Conservation (phyloP, 2,797 vertebrate species). For the Hoplostethus atlanticus region DNA sequence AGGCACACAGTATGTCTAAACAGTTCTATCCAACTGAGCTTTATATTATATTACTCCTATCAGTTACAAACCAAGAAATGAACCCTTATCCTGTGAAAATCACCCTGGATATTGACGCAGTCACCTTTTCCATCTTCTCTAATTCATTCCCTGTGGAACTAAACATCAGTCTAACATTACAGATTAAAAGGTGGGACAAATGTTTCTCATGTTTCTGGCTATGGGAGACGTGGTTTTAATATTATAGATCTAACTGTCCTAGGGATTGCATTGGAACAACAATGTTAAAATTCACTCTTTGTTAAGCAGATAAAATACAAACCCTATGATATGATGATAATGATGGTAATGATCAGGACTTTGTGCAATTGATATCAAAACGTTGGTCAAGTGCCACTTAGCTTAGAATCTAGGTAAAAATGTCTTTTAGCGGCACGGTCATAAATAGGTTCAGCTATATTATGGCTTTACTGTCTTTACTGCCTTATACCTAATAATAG, state of each 20-base stretch:
- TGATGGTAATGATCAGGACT: conserved; percentile 7
- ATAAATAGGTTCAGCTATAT: conserved; percentile 64
- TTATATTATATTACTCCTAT: too few species aligned
- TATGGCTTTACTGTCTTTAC: conserved; percentile 77
- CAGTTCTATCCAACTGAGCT: too few species aligned
- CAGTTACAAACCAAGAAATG: not conserved
- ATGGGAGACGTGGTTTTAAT: not conserved
- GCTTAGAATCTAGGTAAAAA: conserved; percentile 54
- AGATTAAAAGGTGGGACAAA: not conserved
- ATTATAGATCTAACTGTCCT: not conserved
- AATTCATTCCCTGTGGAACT: not conserved
- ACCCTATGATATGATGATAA: not conserved
- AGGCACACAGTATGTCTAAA: too few species aligned
- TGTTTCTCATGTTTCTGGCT: not conserved
- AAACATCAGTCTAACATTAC: not conserved
- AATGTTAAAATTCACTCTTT: conserved; percentile 2
- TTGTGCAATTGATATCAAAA: conserved; percentile 43
- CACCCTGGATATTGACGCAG: not conserved
- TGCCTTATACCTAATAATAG: conserved; percentile 71
- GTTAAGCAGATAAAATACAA: conserved; percentile 17
- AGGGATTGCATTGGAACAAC: not conserved
- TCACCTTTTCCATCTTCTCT: not conserved
- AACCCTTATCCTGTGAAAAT: not conserved
- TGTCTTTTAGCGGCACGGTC: conserved; percentile 55
- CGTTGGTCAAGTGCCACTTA: conserved; percentile 54